Evolutionary conservation across 1,140 invertebrate genomes (phyloP), one percentile per base, ranked within the genome.

Genomic region (Drosophila nebulosa): DNA sequence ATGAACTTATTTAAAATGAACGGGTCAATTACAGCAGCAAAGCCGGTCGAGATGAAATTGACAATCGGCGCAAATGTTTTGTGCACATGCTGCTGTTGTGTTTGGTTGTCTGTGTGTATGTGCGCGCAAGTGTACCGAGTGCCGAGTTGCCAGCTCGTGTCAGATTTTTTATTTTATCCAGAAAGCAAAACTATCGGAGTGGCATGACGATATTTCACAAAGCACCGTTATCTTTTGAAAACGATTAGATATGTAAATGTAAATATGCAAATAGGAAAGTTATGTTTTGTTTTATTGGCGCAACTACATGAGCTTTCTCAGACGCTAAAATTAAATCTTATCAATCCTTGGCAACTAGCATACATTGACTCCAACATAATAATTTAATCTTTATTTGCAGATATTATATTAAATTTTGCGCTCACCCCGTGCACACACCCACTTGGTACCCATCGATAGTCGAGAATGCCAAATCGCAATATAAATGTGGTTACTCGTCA

Each of bases 401-500:
- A 46, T 46, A 46, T 46, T 21, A 46, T 6, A 46, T 21, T 46
- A 21, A 10, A 9, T 21, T 46, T 46, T 16, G 7, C 39, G 39
- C 16, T 46, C 39, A 30, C 27, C 27, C 27, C 4, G 6, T 9
- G 10, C 27, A 30, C 27, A 10, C 30, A 46, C 39, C 39, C 39
- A 21, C 39, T 21, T 32, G 16, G n/a, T 46, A 42, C 39, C 27
- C 27, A 16, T 16, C 39, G 39, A 16, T 42, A 12, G 39, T 16
- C 14, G 14, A 42, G 39, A 42, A 42, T 42, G 39, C 39, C 39
- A 7, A 21, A 46, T 46, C 16, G 39, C 39, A 18, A 46, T 66
- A 71, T 61, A 67, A 67, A 71, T 71, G 66, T 71, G 64, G 27
- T 50, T 61, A 51, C 22, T 10, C 46, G 42, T 5, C 56, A 18